Base-by-base conservation (phyloP, 2,888 invertebrate species). In the Aporophyla lueneburgensis region DNA sequence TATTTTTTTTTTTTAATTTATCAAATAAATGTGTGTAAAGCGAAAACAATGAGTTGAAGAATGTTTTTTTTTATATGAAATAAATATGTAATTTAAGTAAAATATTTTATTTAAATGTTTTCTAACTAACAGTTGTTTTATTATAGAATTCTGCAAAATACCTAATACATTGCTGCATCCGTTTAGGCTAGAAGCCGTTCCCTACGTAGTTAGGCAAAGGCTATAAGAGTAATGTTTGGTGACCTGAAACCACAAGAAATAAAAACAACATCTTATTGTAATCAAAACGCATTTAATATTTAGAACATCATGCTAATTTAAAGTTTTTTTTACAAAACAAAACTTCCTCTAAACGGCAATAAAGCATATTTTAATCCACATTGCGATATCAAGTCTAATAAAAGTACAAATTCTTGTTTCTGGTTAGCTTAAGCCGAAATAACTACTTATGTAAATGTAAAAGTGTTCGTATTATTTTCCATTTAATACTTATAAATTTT, bases 261-360 rank as follows among this genome's bases (percentile, higher is more conserved):
- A 59, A 85, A 76, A 90, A 91, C 88, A 84, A 79, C 70, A 7
- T 63, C 19, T 66, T 84, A 82, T 91, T 91, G 83, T 89, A 89
- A 92, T 92, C 79, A 92, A 93, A 93, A 93, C 90, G 93, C 92
- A 89, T 93, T 92, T 92, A 93, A 89, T 93, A 91, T 93, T 90
- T 88, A 92, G 93, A 94, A 93, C 91, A 93, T 93, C 92, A 92
- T 92, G 91, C 93, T 93, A 93, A 91, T 89, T 92, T 91, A 83
- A 88, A 91, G 88, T 89, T 89, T 92, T 90, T 90, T 91, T 90
- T 89, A 91, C 89, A 90, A 93, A 94, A 93, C 91, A 92, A 92
- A 85, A 89, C 81, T 83, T 88, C 86, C 84, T 89, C 92, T 93
- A 92, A 91, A 93, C 88, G 87, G 92, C 93, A 92, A 91, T 92